Evolutionary conservation across 2,113 vertebrate species (phyloP), one percentile per base, ranked within the genome.

Genomic region (Osmerus mordax): DNA sequence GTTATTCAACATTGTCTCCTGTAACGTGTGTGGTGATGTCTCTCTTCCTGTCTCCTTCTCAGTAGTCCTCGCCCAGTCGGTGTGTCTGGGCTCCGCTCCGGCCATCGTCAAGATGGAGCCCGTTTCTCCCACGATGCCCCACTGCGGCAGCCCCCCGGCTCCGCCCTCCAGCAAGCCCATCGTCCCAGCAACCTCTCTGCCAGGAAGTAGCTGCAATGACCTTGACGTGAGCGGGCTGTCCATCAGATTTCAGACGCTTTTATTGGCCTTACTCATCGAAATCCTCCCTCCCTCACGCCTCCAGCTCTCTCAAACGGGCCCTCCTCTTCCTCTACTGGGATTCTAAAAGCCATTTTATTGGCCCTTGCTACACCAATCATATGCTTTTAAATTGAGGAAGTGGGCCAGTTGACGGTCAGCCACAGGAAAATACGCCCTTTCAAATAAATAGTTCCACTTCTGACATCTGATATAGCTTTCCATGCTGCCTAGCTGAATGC

Each of bases 41-140:
- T 53, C 3, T 1, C 9, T 67, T 59, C 3, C 7, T 25, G 11
- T 51, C 1, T 47, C 14, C 67, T 75, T 62, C 65, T 25, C 36
- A 90, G 92, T 95, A 2, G 91, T 95, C 73, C 85, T 95, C 51
- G 91, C 94, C 76, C 93, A 86, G 74, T 87, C 91, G 0, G 89
- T 94, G 66, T 92, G 92, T 66, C 84, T 94, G 63, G 69, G 84
- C 4, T 89, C 92, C 0, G 60, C 91, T 14, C 90, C 92, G 0
- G 91, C 94, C 81, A 87, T 95, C 55, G 91, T 96, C 53, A 93
- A 92, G 67, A 85, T 95, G 83, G 94, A 94, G 83, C 92, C 94
- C 0, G 78, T 90, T 0, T 90, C 92, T 67, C 86, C 89, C 82
- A 77, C 76, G 86, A 77, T 90, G 51, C 56, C 87, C 54, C 41